Percentiles rank a stretch among this genome's conserved stretches.
phyloP scores from a whole-genome alignment of 2,113 vertebrate genomes.

The Semnornis frantzii region DNA sequence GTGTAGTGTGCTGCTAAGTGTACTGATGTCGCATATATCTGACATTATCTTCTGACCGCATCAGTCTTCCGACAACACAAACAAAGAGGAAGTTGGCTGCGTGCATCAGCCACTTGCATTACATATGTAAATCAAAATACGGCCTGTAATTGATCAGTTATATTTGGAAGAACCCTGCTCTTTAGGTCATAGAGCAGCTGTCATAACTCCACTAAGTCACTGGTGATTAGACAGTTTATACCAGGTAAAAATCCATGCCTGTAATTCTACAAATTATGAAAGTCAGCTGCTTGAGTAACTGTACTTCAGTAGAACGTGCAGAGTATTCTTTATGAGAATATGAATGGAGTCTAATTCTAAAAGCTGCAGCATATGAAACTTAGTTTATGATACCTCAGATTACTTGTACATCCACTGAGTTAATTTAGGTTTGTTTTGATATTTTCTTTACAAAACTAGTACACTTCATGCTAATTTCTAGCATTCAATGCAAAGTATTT shows the following conservation, averaged over 20 bases:
- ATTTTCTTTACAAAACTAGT: not conserved
- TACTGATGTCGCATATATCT: not conserved
- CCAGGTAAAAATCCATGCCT: not conserved
- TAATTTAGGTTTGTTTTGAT: not conserved
- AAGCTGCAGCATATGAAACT: not conserved
- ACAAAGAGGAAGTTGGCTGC: not conserved
- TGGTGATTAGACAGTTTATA: not conserved
- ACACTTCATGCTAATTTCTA: not conserved
- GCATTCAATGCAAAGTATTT: not conserved
- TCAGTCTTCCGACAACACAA: not conserved
- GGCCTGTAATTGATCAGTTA: not conserved
- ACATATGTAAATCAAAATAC: slow-evolving; percentile 7
- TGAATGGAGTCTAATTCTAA: not conserved
- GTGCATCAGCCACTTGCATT: not conserved
- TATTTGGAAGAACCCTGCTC: not conserved
- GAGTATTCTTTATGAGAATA: not conserved
- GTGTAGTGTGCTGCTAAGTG: not conserved
- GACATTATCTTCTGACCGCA: not conserved
- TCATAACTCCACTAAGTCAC: not conserved
- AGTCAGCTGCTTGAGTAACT: not conserved
- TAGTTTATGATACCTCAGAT: not conserved
- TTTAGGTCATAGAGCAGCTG: not conserved
- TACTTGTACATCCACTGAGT: not conserved
- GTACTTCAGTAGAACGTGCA: rapidly evolving
- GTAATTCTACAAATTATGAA: not conserved